Percentiles rank a stretch among this genome's conserved stretches.
phyloP scores from a whole-genome alignment of 2,797 vertebrate genomes.

The Clamator glandarius region DNA sequence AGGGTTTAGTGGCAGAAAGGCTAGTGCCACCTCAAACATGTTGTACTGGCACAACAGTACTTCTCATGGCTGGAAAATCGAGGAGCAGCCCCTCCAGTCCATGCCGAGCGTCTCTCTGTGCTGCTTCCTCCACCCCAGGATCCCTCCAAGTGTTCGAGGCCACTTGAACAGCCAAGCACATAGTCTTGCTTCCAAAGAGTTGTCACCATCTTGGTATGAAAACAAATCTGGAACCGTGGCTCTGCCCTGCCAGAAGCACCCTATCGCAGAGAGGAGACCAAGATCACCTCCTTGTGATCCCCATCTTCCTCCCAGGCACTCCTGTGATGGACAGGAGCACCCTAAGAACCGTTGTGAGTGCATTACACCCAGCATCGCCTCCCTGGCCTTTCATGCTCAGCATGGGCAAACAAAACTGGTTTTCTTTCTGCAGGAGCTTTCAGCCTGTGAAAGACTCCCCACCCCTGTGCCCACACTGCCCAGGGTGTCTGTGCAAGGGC shows the following conservation, averaged over 20 bases:
- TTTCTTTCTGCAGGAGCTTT: not conserved
- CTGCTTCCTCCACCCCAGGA: not conserved
- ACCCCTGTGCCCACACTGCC: not conserved
- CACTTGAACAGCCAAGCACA: not conserved
- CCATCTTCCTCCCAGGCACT: not conserved
- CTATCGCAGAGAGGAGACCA: not conserved
- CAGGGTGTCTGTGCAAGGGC: not conserved
- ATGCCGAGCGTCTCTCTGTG: not conserved
- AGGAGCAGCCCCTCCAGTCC: not conserved
- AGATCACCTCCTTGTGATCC: not conserved
- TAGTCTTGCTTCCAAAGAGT: not conserved
- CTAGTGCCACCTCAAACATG: not conserved
- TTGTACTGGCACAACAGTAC: not conserved
- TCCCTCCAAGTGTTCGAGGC: not conserved
- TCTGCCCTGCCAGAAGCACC: not conserved
- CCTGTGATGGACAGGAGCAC: not conserved
- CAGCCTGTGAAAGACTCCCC: not conserved
- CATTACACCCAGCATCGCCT: not conserved
- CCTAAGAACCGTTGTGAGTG: not conserved
- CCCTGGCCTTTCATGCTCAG: not conserved
- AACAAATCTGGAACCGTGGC: not conserved
- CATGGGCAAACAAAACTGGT: not conserved
- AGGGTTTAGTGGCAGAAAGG: not conserved
- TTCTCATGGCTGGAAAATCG: not conserved
- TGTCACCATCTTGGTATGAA: not conserved